Evolutionary conservation across 2,888 invertebrate species (phyloP), one percentile per base, ranked within the genome.

Genomic region (Orgyia antiqua): DNA sequence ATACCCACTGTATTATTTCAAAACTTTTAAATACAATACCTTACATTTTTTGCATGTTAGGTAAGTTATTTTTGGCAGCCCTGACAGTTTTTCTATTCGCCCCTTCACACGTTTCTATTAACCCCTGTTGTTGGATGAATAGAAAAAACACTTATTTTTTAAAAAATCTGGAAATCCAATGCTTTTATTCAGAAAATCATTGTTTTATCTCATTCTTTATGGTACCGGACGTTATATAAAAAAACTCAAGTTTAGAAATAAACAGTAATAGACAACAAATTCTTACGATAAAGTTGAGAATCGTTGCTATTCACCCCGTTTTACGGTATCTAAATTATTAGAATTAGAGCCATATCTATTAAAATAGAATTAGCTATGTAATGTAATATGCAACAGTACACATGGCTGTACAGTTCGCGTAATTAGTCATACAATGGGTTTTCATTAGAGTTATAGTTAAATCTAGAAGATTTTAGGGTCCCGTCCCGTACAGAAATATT

Each of bases 181-280:
- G 36, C 36, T 24, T 33, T 26, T 15, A 32, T 27, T 33, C 30
- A 24, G 15, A 33, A 7, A 37, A 36, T 29, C 18, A 36, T 29
- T 36, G 36, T 29, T 36, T 17, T 10, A 36, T 20, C 28, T 36
- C 7, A 27, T 36, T 36, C 20, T 32, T 23, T 32, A n/a, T 17
- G 36, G 36, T 36, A 36, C 36, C 32, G 29, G 36, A 32, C 36
- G 29, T 36, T 29, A 36, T 29, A 31, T 36, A 36, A 36, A 29
- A 25, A 10, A 20, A 21, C 25, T 13, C 10, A 24, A 9, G 24
- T 10, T 28, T 24, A 33, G 25, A 33, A 33, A 19, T n/a, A n/a
- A 33, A 33, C 17, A 28, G 13, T 10, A 20, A 31, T 15, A 25
- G 25, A 28, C 36, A 36, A 25, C 24, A 31, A 36, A 36, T 17